These are phyloP conservation scores for Corythoichthys intestinalis DNA, from an alignment of 2,113 vertebrate species.

Conservation along the genomic window DNA sequence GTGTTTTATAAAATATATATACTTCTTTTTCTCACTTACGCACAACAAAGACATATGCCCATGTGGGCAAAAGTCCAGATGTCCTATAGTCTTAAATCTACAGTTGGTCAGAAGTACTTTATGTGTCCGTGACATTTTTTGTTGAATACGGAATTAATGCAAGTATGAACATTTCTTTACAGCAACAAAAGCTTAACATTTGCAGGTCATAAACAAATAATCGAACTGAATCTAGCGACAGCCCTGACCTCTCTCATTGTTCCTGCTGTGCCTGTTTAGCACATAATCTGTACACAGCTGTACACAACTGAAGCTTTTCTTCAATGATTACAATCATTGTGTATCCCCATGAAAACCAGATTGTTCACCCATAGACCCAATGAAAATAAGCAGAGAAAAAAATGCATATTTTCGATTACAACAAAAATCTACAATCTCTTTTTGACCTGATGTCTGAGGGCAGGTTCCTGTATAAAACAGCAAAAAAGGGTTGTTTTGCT, in stretches of 20 bases:
- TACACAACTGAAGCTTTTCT: neutral
- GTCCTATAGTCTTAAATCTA: neutral
- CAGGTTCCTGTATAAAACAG: neutral
- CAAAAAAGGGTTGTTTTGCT: constrained; percentile 42
- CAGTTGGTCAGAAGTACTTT: neutral
- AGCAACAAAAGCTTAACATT: neutral
- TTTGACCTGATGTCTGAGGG: constrained; percentile 3
- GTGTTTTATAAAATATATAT: neutral
- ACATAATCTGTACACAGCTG: constrained; percentile 8
- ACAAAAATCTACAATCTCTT: constrained; percentile 13
- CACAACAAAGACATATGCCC: neutral
- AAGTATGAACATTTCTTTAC: neutral
- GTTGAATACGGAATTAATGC: neutral
- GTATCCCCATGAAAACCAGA: constrained; percentile 11
- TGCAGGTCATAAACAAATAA: constrained; percentile 1
- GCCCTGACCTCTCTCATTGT: constrained; percentile 12
- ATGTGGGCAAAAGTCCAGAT: neutral
- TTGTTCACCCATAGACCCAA: neutral
- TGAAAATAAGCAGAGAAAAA: constrained; percentile 1
- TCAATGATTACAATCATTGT: constrained; percentile 10
- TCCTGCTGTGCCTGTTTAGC: constrained; percentile 1
- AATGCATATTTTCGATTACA: constrained; percentile 3
- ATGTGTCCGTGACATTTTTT: neutral
- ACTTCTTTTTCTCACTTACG: neutral
- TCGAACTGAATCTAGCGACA: neutral